Evolutionary conservation across 2,888 invertebrate species (phyloP), one percentile per base, ranked within the genome.

Genomic region (Patella ulyssiponensis): DNA sequence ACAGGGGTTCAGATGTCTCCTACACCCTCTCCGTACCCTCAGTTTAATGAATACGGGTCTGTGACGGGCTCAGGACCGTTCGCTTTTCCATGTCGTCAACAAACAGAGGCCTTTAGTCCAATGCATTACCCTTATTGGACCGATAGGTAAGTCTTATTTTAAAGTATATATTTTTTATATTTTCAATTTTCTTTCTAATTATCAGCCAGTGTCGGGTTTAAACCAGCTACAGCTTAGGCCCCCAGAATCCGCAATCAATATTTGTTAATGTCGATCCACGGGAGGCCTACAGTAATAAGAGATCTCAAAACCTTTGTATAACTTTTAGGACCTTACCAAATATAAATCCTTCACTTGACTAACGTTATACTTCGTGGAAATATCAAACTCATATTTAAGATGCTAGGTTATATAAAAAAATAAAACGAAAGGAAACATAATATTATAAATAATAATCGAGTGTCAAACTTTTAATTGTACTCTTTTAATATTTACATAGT

Each of bases 91-190:
- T 87, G 87, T 77, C 79, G 88, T 54, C 88, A 88, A 79, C 87
- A 88, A 78, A 84, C 77, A 51, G 85, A 82, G 14, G 82, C 87
- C 9, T 86, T 87, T 77, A 87, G 85, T 76, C 84, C 87, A 0
- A 82, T 87, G 73, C 88, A 87, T 71, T 88, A 88, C 77, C 84
- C 87, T 11, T 88, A 88, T 80, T 87, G 83, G 83, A 73, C 81
- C 14, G 84, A 84, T 74, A 83, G 84, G 82, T 84, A 75, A 80
- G 71, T 27, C 4, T 20, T 23, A 71, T 44, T 72, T 15, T 71
- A 23, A n/a, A 70, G 3, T 17, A 52, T 23, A 17, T 52, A 33
- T 27, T 27, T 52, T 4, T 71, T 33, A 52, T 12, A 20, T 71
- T 27, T 71, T n/a, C 9, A 71, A 5, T 9, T 44, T 44, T 44